phyloP scores from a whole-genome alignment of 2,888 invertebrate genomes.

The Eubasilissa splendida region DNA sequence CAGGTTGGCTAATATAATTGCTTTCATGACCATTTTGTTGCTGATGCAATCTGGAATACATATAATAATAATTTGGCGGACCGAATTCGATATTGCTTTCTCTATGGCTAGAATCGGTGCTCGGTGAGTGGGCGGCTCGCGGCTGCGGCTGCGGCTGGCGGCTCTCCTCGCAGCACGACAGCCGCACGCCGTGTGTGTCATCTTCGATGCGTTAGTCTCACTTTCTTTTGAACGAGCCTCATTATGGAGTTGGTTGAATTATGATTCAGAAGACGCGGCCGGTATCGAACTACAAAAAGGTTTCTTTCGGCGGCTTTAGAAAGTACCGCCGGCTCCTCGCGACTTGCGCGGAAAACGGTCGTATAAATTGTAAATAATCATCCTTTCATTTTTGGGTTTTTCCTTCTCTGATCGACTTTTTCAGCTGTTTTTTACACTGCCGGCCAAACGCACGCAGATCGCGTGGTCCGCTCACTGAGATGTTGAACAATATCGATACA shows the following conservation, averaged over 20 bases:
- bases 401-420: neutral
- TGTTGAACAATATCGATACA: too few species aligned
- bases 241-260: conserved; percentile 33
- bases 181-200: neutral
- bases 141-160: neutral
- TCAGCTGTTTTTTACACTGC: too few species aligned
- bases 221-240: conserved; percentile 33
- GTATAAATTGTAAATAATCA: conserved; percentile 4
- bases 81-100: neutral
- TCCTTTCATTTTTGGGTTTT: conserved; percentile 3
- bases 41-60: too few species aligned
- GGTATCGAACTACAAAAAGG: conserved; percentile 27
- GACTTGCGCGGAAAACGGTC: neutral
- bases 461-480: too few species aligned
- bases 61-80: too few species aligned
- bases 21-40: too few species aligned
- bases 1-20: too few species aligned
- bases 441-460: too few species aligned
- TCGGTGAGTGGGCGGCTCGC: neutral
- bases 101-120: neutral
- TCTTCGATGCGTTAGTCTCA: conserved; percentile 16
- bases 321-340: neutral
- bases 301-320: conserved; percentile 12
- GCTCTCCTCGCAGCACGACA: neutral
- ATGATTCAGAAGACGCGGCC: conserved; percentile 30